A percentile compares a stretch with the other conserved stretches of the same genome.
These are phyloP conservation scores for Monodelphis domestica DNA, from an alignment of 2,797 vertebrate species.

Conservation along the genomic window DNA sequence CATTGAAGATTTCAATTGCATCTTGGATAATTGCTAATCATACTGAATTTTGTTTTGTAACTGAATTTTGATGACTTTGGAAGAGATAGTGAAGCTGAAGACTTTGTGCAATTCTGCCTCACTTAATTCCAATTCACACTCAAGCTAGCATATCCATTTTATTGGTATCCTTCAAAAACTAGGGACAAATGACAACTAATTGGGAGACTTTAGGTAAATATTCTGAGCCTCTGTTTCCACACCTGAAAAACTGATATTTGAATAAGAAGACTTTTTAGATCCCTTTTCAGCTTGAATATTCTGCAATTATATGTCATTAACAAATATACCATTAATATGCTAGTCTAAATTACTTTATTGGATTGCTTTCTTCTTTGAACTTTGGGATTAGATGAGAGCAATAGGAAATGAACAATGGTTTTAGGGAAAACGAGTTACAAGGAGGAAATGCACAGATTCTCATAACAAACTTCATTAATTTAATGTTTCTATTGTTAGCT, in stretches of 20 bases:
- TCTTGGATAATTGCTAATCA: too few species aligned
- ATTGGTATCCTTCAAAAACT: too few species aligned
- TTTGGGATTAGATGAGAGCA: neutral
- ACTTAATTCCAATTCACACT: too few species aligned
- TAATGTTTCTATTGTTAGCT: neutral
- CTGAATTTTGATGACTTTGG: too few species aligned
- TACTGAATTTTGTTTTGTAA: too few species aligned
- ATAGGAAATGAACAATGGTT: neutral
- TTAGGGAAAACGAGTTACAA: neutral
- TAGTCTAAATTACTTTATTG: neutral
- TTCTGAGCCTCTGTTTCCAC: neutral
- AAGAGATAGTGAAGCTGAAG: too few species aligned
- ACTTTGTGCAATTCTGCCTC: too few species aligned
- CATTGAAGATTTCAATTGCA: too few species aligned
- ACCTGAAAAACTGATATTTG: neutral
- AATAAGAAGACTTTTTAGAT: neutral
- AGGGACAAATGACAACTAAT: too few species aligned
- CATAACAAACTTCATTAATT: neutral
- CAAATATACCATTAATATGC: neutral
- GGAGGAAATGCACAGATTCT: neutral
- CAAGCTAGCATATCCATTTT: too few species aligned
- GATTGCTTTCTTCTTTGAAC: neutral
- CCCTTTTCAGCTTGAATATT: neutral
- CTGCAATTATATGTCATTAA: neutral
- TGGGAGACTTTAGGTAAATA: neutral